Base-by-base conservation (phyloP, 2,797 vertebrate genomes). In the Pseudochaenichthys georgianus region DNA sequence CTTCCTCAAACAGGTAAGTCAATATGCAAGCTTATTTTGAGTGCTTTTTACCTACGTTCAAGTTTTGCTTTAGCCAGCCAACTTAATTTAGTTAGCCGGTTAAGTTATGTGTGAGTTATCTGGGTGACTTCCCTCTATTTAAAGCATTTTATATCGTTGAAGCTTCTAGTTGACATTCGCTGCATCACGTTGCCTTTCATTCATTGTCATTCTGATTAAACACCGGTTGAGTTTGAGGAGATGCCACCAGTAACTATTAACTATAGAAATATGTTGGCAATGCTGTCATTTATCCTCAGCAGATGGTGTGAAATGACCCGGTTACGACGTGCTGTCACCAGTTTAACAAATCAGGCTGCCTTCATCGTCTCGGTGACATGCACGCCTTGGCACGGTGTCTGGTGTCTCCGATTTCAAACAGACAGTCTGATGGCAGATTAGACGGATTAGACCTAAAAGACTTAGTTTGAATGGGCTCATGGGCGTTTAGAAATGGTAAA, bases 1-100 rank as follows among this genome's bases (percentile, higher is more conserved):
- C 82, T 57, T 64, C 75, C 90, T 66, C 87, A 65, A 75, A 93
- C 82, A 92, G 95, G 95, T 95, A 91, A 94, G 94, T 0, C 3
- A 3, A 2, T 1, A 9, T 4, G 3, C 8, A 19, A 47, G 12
- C 58, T 53, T 9, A 31, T 12, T 57, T 47, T 11, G 41, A 17
- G 50, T 41, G 17, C 3, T 0, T 55, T 6, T 17, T 8, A 19
- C 13, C 6, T 5, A 11, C 8, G 0, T 1, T 2, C 17, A 0
- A 1, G n/a, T 8, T 1, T 38, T 48, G 23, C 28, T 42, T 61
- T 16, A 12, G 13, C 4, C 7, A 0, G 16, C 0, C 10, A 46
- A 38, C 3, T 12, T 41, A 7, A 5, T 51, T 50, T 38, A 23
- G 3, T 13, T 1, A 7, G 8, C 13, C 4, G 17, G 17, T 50